Evolutionary conservation across 1,140 invertebrate species (phyloP).

Genomic region (Sitophilus oryzae): DNA sequence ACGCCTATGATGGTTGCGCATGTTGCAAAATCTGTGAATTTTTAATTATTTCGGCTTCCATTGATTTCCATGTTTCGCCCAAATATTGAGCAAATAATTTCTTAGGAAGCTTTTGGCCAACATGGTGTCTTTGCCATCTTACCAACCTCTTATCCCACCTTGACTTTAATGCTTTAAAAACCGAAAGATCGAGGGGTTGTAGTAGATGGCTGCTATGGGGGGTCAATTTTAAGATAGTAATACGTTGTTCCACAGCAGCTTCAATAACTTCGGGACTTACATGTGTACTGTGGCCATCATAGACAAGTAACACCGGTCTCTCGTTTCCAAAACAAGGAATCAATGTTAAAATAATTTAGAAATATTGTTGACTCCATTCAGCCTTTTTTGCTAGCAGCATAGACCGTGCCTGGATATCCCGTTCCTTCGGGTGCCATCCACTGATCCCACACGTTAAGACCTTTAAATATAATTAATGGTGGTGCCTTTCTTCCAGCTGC

Average conservation of each 20-base stretch:
- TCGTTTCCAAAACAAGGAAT: neutral
- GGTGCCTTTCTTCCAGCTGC: conserved; percentile 4
- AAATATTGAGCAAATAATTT: neutral
- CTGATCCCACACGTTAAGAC: conserved; percentile 8
- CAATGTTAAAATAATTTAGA: neutral
- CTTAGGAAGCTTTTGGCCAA: neutral
- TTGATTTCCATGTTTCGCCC: neutral
- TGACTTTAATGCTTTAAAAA: conserved; percentile 2
- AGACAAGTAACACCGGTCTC: neutral
- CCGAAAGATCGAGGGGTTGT: conserved; percentile 1
- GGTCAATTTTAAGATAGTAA: conserved; percentile 4
- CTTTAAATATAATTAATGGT: conserved; percentile 20
- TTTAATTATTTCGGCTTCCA: no score
- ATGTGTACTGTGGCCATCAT: conserved; percentile 5
- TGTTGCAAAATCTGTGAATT: no score
- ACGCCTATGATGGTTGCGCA: no score
- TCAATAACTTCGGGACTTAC: neutral
- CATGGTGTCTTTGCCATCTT: neutral
- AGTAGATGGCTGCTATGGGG: conserved; percentile 1
- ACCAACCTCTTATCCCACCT: neutral
- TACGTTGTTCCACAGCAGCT: neutral
- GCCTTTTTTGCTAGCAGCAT: neutral
- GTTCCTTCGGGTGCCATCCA: no score
- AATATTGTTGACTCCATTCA: neutral
- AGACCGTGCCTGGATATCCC: no score